These are phyloP conservation scores for Anguilla marmorata DNA, from an alignment of 2,797 vertebrate species.

Conservation along the genomic window DNA sequence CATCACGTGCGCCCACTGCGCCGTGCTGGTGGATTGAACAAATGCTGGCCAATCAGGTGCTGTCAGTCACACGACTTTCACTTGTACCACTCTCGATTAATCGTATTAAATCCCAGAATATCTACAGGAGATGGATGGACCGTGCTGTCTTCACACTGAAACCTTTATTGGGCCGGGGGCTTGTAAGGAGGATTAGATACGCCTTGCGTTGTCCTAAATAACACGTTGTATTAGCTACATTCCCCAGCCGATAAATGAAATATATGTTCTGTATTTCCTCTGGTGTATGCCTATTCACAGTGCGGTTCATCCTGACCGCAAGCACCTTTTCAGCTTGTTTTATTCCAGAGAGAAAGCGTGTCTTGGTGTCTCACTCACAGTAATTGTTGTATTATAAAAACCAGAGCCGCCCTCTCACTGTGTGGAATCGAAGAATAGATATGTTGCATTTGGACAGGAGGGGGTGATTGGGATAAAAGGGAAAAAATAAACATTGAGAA, in stretches of 20 bases:
- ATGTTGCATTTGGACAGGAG: not conserved
- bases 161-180: not conserved
- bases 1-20: too few relatives aligned
- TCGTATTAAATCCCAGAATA: not conserved
- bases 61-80: not conserved
- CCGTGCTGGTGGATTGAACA: not conserved
- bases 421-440: constrained; percentile 30
- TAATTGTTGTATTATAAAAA: constrained; percentile 60
- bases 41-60: not conserved
- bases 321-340: constrained; percentile 46
- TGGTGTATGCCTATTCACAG: constrained; percentile 47
- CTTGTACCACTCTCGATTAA: not conserved
- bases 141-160: not conserved
- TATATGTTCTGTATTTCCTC: constrained; percentile 56
- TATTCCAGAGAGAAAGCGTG: constrained; percentile 48
- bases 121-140: not conserved
- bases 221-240: constrained; percentile 12
- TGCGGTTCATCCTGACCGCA: constrained; percentile 53
- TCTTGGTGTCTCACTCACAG: constrained; percentile 46
- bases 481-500: too few relatives aligned
- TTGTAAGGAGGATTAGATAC: constrained; percentile 32
- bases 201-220: constrained; percentile 38
- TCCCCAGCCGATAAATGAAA: constrained; percentile 53
- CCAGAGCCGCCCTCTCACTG: constrained; percentile 38
- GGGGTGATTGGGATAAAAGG: too few relatives aligned